phyloP scores from a whole-genome alignment of 1,140 invertebrate species.

The Choristoneura fumiferana region DNA sequence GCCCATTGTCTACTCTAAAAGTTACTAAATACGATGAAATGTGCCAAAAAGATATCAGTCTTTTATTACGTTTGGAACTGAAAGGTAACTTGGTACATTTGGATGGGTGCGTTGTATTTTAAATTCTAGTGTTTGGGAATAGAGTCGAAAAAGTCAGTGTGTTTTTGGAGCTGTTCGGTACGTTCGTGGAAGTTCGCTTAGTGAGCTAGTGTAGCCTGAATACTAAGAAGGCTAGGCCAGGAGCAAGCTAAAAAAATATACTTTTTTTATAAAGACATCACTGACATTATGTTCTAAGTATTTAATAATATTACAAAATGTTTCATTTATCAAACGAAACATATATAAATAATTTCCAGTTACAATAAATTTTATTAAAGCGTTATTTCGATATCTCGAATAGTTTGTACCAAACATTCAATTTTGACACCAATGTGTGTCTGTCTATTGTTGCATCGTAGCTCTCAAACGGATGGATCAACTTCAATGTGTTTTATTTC shows the following conservation, averaged over 20 bases:
- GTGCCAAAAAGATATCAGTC: neutral
- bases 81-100: neutral
- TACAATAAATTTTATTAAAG: too few relatives aligned
- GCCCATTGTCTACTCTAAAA: neutral
- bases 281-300: too few relatives aligned
- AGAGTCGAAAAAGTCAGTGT: neutral
- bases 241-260: neutral
- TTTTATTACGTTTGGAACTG: neutral
- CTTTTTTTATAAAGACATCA: neutral
- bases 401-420: too few relatives aligned
- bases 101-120: neutral
- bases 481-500: too few relatives aligned
- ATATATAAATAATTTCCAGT: too few relatives aligned
- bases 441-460: too few relatives aligned
- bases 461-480: too few relatives aligned
- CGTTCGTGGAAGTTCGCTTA: conserved; percentile 12
- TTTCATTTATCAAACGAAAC: too few relatives aligned
- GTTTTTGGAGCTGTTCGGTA: conserved; percentile 8
- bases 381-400: too few relatives aligned
- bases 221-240: conserved; percentile 1
- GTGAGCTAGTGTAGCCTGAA: conserved; percentile 7
- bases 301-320: too few relatives aligned
- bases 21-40: neutral
- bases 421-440: too few relatives aligned
- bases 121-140: neutral